Percentiles rank a stretch among this genome's conserved stretches.
These are phyloP conservation scores for Tenthredo livida DNA, from an alignment of 2,888 invertebrate genomes.

Conservation along the genomic window DNA sequence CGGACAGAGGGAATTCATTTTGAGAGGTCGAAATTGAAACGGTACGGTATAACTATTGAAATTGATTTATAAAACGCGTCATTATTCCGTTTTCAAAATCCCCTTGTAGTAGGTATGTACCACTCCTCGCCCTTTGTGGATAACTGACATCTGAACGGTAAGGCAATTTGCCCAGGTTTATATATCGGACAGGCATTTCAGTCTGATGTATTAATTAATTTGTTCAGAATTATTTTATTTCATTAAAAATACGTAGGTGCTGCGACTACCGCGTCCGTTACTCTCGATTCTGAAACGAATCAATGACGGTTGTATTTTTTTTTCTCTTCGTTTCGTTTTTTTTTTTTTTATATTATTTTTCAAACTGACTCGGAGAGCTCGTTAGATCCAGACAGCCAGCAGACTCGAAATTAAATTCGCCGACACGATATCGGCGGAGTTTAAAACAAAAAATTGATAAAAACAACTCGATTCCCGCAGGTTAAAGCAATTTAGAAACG, in stretches of 20 bases:
- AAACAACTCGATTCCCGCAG: background rate
- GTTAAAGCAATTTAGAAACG: background rate
- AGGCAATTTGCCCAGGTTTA: background rate
- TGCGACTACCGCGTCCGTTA: too few relatives aligned
- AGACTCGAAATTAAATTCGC: background rate
- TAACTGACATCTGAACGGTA: slow-evolving; percentile 17
- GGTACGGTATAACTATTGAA: background rate
- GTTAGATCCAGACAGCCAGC: background rate
- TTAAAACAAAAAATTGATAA: background rate
- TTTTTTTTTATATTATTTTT: background rate
- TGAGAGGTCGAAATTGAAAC: background rate
- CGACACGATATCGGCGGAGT: background rate
- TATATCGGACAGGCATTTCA: slow-evolving; percentile 8
- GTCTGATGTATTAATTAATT: background rate
- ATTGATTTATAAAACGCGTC: slow-evolving; percentile 20
- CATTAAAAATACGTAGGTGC: background rate
- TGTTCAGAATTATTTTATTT: background rate
- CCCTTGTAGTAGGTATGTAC: background rate
- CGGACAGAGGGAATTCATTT: background rate
- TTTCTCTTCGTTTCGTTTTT: background rate
- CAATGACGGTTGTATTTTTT: background rate
- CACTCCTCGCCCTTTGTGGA: background rate
- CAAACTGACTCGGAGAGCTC: background rate
- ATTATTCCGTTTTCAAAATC: slow-evolving; percentile 3
- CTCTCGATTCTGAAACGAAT: background rate